These are phyloP conservation scores for Cyphomyrus discorhynchus DNA, from an alignment of 2,113 vertebrate genomes.

Conservation along the genomic window DNA sequence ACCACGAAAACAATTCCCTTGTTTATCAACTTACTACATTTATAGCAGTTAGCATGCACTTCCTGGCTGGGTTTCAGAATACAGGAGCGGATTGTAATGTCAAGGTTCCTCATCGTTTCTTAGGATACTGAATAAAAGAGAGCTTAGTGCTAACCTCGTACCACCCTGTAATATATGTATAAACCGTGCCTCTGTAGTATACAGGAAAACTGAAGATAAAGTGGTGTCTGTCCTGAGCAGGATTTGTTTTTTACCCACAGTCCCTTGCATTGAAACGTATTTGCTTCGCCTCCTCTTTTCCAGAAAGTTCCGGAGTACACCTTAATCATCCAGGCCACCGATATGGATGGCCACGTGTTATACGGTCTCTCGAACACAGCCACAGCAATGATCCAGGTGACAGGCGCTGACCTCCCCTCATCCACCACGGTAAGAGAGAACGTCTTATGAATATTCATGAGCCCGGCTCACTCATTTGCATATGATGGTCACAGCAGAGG, in stretches of 20 bases:
- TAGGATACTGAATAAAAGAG: neutral
- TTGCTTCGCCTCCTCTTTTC: neutral
- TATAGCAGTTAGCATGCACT: neutral
- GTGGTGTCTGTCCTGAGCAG: neutral
- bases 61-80: neutral
- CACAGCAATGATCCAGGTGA: neutral
- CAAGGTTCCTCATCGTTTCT: neutral
- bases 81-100: neutral
- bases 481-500: neutral
- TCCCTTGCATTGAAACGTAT: neutral
- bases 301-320: neutral
- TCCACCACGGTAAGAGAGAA: neutral
- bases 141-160: neutral
- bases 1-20: constrained; percentile 53
- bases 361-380: neutral
- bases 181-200: neutral
- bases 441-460: neutral
- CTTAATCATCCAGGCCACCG: neutral
- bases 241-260: neutral
- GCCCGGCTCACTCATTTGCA: neutral
- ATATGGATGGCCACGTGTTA: neutral
- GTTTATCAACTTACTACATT: neutral
- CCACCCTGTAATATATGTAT: neutral
- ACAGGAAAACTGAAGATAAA: neutral
- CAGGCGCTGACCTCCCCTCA: neutral